Base-by-base conservation (phyloP, 1,140 invertebrate species). In the Drosophila tristis region DNA sequence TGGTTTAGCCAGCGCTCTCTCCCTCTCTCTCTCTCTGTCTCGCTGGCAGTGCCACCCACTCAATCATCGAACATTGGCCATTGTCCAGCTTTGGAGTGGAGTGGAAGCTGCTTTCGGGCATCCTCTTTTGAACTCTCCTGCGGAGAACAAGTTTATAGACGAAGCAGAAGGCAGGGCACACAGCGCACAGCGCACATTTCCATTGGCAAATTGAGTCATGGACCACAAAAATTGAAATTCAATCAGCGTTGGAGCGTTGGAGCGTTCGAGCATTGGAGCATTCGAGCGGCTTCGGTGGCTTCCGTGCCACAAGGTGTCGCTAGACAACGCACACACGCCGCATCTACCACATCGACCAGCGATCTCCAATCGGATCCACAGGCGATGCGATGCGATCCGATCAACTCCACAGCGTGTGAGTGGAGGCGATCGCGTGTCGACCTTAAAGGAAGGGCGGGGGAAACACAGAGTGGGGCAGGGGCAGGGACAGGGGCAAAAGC, bases 391-490 rank as follows among this genome's bases (percentile, higher is more conserved):
- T 13, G 35, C 16, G 11, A 39, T 39, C 11, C 16, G 44, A 64
- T 66, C 60, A 31, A 58, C 9, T 42, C 45, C 57, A 45, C 23
- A 39, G 44, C 25, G 20, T 42, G 5, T 42, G 5, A 49, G 13
- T 20, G 53, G 58, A 20, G 60, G 60, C 31, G 66, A 76, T 78
- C 74, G 74, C 74, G 74, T 77, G 77, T 65, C 20, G 51, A 66
- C 60, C 47, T 50, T 3, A 11, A 29, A n/a, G 44, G 44, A 44
- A 25, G 25, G 39, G 1, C 5, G 13, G 1, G 11, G 5, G 5
- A 1, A 13, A 4, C 23, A 25, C 2, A 25, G 23, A 25, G 23
- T 25, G 23, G 5, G 45, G 8, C 11, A 25, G 9, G 45, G 23
- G 13, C 11, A n/a, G 26, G 9, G 26, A 31, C 20, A 20, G 53